Evolutionary conservation across 2,888 invertebrate species (phyloP).

Genomic region (Drosophila pseudotakahashii): DNA sequence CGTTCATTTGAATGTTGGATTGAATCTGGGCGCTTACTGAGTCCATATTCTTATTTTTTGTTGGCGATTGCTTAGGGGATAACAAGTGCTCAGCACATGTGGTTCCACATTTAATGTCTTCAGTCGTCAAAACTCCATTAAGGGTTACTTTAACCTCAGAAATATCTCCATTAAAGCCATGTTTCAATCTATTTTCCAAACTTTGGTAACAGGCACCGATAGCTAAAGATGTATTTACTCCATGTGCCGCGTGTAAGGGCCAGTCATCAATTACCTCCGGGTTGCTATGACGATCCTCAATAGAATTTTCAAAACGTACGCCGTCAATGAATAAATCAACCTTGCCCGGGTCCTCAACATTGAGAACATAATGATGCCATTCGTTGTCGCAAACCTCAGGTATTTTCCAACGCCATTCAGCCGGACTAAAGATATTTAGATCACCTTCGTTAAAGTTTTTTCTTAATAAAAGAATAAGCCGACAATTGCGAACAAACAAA

Average conservation of each 20-base stretch:
- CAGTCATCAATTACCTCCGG: constrained; percentile 99
- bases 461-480: constrained; percentile 94
- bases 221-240: constrained; percentile 95
- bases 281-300: constrained; percentile 88
- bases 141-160: constrained; percentile 83
- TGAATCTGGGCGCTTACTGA: constrained; percentile 89
- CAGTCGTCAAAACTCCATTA: constrained; percentile 68
- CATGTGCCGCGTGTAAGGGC: constrained; percentile 98
- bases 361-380: constrained; percentile 99
- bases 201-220: constrained; percentile 99
- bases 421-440: constrained; percentile 97
- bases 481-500: constrained; percentile 97
- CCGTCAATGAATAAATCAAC: constrained; percentile 96
- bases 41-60: constrained; percentile 11
- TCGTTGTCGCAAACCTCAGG: constrained; percentile 98
- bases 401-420: constrained; percentile 99
- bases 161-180: constrained; percentile 85
- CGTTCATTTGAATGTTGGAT: constrained; percentile 87
- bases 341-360: constrained; percentile 91
- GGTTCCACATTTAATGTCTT: constrained; percentile 83
- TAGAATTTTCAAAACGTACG: constrained; percentile 84
- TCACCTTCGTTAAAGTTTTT: constrained; percentile 97
- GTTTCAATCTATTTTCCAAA: constrained; percentile 95
- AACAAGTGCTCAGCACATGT: constrained; percentile 83
- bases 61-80: constrained; percentile 82